A percentile compares a stretch with the other conserved stretches of the same genome.
These are phyloP conservation scores for Thysanoteuthis rhombus DNA, from an alignment of 2,888 invertebrate species.

Conservation along the genomic window DNA sequence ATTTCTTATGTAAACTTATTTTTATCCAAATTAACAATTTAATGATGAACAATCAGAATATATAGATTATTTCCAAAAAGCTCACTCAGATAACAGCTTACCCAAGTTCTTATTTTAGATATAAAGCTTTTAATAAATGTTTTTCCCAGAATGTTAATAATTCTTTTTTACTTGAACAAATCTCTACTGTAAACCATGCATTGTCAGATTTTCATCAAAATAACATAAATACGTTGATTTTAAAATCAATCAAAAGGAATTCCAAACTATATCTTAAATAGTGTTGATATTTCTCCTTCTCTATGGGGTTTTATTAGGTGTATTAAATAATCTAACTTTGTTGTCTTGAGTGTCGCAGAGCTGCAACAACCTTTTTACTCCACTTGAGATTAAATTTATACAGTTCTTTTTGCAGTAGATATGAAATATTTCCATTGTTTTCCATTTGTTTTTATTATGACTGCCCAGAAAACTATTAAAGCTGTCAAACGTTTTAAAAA, in stretches of 20 bases:
- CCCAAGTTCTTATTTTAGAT: too few relatives aligned
- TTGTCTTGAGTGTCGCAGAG: not conserved
- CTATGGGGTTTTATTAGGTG: not conserved
- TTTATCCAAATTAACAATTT: too few relatives aligned
- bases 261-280: not conserved
- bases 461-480: not conserved
- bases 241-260: not conserved
- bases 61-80: too few relatives aligned
- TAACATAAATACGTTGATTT: not conserved
- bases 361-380: not conserved
- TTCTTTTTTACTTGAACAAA: too few relatives aligned
- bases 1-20: too few relatives aligned
- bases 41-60: too few relatives aligned
- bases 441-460: not conserved
- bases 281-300: not conserved
- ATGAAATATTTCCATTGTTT: not conserved
- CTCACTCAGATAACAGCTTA: too few relatives aligned
- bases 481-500: not conserved
- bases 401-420: too few relatives aligned
- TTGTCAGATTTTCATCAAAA: too few relatives aligned
- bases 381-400: not conserved
- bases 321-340: not conserved
- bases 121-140: too few relatives aligned
- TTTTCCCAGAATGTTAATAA: too few relatives aligned
- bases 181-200: too few relatives aligned